phyloP scores from a whole-genome alignment of 2,797 vertebrate species.

The Melopsittacus undulatus region DNA sequence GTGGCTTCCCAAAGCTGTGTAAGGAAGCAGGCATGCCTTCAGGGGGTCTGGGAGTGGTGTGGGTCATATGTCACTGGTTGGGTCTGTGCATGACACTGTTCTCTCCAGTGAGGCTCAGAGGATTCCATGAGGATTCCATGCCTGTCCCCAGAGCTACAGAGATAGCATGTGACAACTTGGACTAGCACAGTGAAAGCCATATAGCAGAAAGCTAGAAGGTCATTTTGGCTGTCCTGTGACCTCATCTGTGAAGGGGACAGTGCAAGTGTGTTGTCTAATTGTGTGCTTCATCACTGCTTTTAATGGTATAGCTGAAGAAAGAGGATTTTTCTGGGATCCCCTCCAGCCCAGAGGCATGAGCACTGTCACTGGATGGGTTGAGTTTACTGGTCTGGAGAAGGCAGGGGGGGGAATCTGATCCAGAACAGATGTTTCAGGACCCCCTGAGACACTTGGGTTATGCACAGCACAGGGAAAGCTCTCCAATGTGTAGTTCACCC shows the following conservation, averaged over 20 bases:
- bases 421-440: not conserved
- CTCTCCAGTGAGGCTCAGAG: not conserved
- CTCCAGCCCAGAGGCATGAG: not conserved
- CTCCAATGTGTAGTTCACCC: not conserved
- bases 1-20: no score
- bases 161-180: accelerated
- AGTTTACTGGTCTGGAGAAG: not conserved
- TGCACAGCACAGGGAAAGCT: not conserved
- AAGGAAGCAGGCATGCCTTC: not conserved
- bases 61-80: accelerated
- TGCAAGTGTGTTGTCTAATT: not conserved
- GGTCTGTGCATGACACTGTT: not conserved
- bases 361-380: not conserved
- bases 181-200: not conserved
- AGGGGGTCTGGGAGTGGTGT: no score
- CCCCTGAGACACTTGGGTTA: not conserved
- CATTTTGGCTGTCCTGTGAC: not conserved
- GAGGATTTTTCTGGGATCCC: not conserved
- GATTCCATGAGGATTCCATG: not conserved
- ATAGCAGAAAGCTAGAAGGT: not conserved
- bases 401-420: not conserved
- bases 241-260: not conserved
- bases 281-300: not conserved
- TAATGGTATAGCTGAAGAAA: not conserved
- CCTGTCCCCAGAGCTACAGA: not conserved